phyloP scores from a whole-genome alignment of 2,888 invertebrate species.

The Aelia acuminata region DNA sequence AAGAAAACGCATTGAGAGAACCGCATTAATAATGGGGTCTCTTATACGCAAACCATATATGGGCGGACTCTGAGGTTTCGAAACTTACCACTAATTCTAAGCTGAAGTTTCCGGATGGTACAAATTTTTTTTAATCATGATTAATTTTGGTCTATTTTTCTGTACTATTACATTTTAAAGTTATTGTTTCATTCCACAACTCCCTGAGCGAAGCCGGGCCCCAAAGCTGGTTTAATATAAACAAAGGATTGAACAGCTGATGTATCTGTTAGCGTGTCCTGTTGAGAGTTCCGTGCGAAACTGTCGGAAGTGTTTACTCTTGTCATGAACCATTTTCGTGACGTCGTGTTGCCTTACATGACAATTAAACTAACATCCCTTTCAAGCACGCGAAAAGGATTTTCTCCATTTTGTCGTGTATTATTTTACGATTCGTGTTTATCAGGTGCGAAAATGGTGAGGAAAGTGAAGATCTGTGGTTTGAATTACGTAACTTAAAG shows the following conservation, averaged over 20 bases:
- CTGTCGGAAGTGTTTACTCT: background rate
- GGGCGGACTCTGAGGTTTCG: no score
- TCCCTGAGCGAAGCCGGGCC: no score
- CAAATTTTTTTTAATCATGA: no score
- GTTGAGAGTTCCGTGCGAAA: constrained; percentile 19
- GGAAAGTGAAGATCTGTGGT: background rate
- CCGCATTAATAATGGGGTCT: no score
- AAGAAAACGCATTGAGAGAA: no score
- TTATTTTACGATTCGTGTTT: background rate
- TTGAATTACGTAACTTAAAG: background rate
- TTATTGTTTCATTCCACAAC: no score
- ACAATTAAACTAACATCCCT: constrained; percentile 7
- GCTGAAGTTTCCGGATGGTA: no score
- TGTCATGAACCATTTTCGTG: background rate
- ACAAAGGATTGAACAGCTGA: background rate
- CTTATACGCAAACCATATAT: no score
- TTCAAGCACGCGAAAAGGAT: background rate
- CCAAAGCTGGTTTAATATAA: background rate
- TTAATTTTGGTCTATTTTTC: no score
- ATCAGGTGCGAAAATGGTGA: background rate
- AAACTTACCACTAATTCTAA: no score
- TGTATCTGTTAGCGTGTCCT: background rate
- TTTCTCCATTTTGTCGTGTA: constrained; percentile 4
- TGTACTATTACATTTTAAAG: no score
- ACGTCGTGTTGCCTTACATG: constrained; percentile 15